Evolutionary conservation across 2,888 invertebrate genomes (phyloP).

Genomic region (Reticulitermes lucifugus): DNA sequence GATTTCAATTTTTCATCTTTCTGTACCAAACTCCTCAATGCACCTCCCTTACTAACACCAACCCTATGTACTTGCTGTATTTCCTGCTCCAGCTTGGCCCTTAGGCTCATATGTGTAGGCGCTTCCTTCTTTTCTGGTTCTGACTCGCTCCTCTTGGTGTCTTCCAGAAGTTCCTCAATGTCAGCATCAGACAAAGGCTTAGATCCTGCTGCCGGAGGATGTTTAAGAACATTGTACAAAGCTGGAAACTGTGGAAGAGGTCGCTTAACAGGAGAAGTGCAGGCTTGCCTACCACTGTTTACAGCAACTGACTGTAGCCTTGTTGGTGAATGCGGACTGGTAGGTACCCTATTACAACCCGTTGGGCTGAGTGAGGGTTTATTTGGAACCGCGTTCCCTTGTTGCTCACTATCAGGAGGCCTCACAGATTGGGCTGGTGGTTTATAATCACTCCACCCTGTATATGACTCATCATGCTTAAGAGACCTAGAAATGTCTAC

Average conservation of each 20-base stretch:
- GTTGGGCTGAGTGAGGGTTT: neutral
- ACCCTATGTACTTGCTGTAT: conserved; percentile 52
- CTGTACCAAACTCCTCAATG: conserved; percentile 45
- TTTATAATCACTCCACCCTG: neutral
- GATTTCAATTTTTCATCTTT: conserved; percentile 44
- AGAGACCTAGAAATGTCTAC: neutral
- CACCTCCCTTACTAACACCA: conserved; percentile 51
- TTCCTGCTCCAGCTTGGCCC: conserved; percentile 50
- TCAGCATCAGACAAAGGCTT: conserved; percentile 34
- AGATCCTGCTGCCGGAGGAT: conserved; percentile 17
- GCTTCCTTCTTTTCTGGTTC: conserved; percentile 18
- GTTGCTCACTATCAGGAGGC: neutral
- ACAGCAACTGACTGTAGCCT: neutral
- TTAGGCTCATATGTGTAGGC: conserved; percentile 29
- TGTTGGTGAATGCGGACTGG: neutral
- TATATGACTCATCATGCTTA: neutral
- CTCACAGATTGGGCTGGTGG: neutral
- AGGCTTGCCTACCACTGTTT: neutral
- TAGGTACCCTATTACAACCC: neutral
- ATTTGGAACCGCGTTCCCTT: neutral
- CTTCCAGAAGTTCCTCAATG: conserved; percentile 35
- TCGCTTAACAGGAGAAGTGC: neutral
- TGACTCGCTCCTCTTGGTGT: neutral
- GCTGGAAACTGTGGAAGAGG: neutral
- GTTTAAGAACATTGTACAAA: conserved; percentile 20